Conservation (phyloP, 2,797 vertebrate species). For the Mormyrops attenuatus region DNA sequence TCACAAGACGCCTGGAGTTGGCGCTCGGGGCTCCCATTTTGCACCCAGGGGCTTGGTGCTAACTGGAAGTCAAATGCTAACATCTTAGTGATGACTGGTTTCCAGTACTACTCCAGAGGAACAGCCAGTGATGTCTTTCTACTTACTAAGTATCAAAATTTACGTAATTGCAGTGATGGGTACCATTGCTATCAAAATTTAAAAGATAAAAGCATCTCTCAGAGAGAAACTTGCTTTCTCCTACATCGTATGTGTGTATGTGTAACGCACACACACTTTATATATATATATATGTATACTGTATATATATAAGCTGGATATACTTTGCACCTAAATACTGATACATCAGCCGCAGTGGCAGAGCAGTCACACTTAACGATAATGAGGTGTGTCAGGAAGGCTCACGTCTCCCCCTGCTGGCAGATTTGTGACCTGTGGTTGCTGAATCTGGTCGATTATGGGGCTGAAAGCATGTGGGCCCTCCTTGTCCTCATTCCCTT, state of each 20-base stretch:
- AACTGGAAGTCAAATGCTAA: neutral
- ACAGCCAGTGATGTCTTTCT: neutral
- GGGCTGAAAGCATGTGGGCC: neutral
- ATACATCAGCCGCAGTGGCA: neutral
- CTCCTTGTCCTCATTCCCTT: neutral
- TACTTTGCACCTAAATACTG: neutral
- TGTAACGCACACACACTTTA: too few relatives aligned
- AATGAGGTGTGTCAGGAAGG: neutral
- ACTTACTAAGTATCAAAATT: neutral
- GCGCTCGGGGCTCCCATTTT: neutral
- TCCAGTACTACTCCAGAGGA: neutral
- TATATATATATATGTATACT: too few relatives aligned
- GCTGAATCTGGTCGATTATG: neutral
- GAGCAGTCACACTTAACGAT: neutral
- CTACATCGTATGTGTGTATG: neutral
- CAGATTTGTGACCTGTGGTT: neutral
- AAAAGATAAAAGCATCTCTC: neutral
- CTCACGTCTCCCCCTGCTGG: neutral
- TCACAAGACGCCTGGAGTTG: neutral
- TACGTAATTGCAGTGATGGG: neutral
- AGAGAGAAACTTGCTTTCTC: neutral
- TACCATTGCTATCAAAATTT: neutral
- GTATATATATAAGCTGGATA: too few relatives aligned
- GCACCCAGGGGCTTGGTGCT: neutral
- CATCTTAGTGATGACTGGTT: neutral